Conservation (phyloP, 2,888 invertebrate genomes). For the Rhaphigaster nebulosa region DNA sequence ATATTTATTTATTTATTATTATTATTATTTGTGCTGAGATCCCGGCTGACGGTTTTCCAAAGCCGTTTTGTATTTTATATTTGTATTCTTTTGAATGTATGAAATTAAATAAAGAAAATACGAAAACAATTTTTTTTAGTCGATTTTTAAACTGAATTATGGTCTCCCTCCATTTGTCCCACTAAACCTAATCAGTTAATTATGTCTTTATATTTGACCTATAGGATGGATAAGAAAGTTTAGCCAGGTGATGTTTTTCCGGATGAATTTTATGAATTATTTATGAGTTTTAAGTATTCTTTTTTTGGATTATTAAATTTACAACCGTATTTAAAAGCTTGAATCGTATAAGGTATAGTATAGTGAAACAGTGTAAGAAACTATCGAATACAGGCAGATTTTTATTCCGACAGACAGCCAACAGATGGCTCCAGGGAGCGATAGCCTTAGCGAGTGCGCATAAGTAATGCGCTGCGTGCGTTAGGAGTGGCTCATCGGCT, state of each 20-base stretch:
- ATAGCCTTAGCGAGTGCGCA: slow-evolving; percentile 34
- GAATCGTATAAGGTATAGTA: not conserved
- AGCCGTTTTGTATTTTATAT: too few relatives aligned
- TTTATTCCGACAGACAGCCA: not conserved
- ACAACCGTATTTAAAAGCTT: not conserved
- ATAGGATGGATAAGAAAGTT: not conserved
- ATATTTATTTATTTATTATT: too few relatives aligned
- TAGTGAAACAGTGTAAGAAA: not conserved
- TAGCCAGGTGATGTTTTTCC: not conserved
- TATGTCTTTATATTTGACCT: not conserved
- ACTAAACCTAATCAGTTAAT: not conserved
- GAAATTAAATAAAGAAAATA: too few relatives aligned
- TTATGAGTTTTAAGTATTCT: not conserved
- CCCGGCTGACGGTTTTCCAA: too few relatives aligned
- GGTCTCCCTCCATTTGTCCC: too few relatives aligned
- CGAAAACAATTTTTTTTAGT: too few relatives aligned
- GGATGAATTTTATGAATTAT: not conserved
- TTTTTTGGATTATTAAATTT: not conserved
- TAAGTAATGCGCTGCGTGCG: slow-evolving; percentile 30
- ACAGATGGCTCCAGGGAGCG: not conserved
- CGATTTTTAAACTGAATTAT: too few relatives aligned
- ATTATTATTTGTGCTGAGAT: too few relatives aligned
- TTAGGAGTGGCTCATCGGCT: slow-evolving; percentile 31
- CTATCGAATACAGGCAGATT: not conserved
- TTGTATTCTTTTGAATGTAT: too few relatives aligned